Evolutionary conservation across 2,888 invertebrate species (phyloP).

Genomic region (Sinopyrophorus schimmeli): DNA sequence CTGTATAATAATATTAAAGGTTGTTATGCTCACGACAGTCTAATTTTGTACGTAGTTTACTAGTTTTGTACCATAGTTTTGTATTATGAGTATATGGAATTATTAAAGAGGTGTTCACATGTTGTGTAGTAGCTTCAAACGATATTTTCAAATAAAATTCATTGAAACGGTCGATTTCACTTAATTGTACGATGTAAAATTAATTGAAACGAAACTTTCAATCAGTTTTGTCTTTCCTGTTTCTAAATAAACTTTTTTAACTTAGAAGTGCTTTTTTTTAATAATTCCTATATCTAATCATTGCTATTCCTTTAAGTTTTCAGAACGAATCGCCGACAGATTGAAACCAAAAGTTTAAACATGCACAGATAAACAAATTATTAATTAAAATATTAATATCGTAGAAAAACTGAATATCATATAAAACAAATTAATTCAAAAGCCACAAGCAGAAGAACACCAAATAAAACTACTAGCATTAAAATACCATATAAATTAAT

Average conservation of each 20-base stretch:
- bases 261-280: neutral
- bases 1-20: constrained; percentile 43
- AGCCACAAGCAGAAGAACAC: too few species aligned
- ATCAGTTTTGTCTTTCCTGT: constrained; percentile 6
- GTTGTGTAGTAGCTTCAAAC: constrained; percentile 50
- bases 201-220: too few species aligned
- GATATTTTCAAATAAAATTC: constrained; percentile 48
- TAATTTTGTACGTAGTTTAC: constrained; percentile 61
- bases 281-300: neutral
- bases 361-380: too few species aligned
- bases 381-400: too few species aligned
- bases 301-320: neutral
- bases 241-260: constrained; percentile 13
- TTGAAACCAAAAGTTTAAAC: too few species aligned
- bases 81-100: constrained; percentile 49
- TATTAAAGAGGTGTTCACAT: constrained; percentile 48
- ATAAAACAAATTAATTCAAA: too few species aligned
- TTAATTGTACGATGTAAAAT: too few species aligned
- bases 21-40: constrained; percentile 53
- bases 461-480: too few species aligned
- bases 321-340: neutral
- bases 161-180: constrained; percentile 16
- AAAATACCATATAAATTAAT: too few species aligned
- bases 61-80: constrained; percentile 65
- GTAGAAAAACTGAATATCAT: too few species aligned